Base-by-base conservation (phyloP, 2,888 invertebrate genomes). In the Pheosia gnoma region DNA sequence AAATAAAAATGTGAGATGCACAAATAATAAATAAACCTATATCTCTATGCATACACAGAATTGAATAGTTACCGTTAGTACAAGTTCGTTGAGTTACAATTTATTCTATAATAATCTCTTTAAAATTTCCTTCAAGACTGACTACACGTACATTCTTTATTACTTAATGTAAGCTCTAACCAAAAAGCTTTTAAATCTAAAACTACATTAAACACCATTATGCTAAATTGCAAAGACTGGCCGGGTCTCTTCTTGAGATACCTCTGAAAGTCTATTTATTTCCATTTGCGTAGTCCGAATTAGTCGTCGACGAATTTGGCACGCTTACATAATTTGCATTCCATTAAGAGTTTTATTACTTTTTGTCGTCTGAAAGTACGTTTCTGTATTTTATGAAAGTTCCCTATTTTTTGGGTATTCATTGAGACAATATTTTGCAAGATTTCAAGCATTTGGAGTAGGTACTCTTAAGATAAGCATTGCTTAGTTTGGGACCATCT, bases 251-350 rank as follows among this genome's bases (percentile, higher is more conserved):
- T 3, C 47, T 4, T 36, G 9, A 38, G 52, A 39, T n/a, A 55
- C 39, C 57, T 9, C 10, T n/a, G 57, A 45, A 56, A 57, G 36
- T 43, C 57, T 9, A 47, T 59, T 43, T 52, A 61, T 25, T 67
- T 71, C n/a, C 59, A 61, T 61, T 67, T 58, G 51, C 49, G 51
- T 59, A 57, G 38, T 53, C 25, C n/a, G 45, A 72, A 67, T 73
- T 63, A 62, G 60, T 59, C 64, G 51, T 58, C 52, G 51, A 49
- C 57, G 68, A 70, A 78, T 75, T 76, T 66, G 64, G 64, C 64
- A 67, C 67, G 76, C 75, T 76, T 69, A 73, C 66, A 68, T 71
- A 72, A 80, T 80, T 80, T 81, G 70, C 77, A 80, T 82, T 77
- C 77, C 77, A 79, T 81, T 81, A 79, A 53, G 67, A 69, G 60